Base-by-base conservation (phyloP, 2,797 vertebrate species). In the Xenentodon cancila region DNA sequence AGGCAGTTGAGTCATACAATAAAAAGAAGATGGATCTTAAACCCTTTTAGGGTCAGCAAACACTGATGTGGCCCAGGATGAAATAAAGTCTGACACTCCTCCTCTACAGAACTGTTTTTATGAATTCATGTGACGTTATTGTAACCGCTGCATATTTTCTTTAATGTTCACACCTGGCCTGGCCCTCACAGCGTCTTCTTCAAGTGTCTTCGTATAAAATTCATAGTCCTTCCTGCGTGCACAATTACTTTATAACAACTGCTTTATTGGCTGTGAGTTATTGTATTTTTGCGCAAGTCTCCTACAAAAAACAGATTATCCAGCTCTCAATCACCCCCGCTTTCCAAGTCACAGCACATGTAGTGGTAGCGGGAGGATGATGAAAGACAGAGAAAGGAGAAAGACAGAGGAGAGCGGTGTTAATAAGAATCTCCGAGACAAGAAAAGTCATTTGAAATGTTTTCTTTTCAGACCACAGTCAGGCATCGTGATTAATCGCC, bases 401-500 rank as follows among this genome's bases (percentile, higher is more conserved):
- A n/a, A 17, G 71, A 62, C 46, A 56, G 32, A 52, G 22, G 25
- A 59, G 64, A 47, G 17, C 3, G 5, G 9, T 9, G 77, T 50
- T 86, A 82, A 86, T 85, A 71, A 85, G 75, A 71, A 71, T 59
- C 69, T 80, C 75, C 73, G 50, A 58, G 49, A 71, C 73, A 44
- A 61, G 21, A 25, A 56, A 86, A 80, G 73, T 65, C 74, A 79
- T 84, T 74, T 80, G 64, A 80, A 60, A 62, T 43, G 71, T 75
- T 74, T 4, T 7, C 61, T 22, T 32, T 18, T 56, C 48, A 34
- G 47, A 63, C 48, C 53, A 66, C 64, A 75, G 69, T 80, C 74
- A 81, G 68, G 67, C 68, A 77, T 74, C 59, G 9, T 83, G 82
- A 86, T 83, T 79, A 81, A 86, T 78, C 72, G 57, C 58, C 30